Evolutionary conservation across 2,888 invertebrate genomes (phyloP).

Genomic region (Tipula vernalis): DNA sequence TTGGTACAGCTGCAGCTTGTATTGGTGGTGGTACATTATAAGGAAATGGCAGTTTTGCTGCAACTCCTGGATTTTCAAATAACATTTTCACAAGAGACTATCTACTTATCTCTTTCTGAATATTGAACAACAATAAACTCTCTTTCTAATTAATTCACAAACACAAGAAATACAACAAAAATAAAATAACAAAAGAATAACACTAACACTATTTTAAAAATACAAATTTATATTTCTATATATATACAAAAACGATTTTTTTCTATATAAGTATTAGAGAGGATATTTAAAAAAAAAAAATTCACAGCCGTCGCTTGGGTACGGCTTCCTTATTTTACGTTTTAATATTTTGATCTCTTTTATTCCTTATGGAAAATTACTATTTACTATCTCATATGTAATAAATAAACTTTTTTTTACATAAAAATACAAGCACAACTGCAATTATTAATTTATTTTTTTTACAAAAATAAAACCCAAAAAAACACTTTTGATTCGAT

Average conservation of each 20-base stretch:
- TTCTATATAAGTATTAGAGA: background rate
- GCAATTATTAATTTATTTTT: background rate
- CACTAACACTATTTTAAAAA: background rate
- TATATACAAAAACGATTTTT: background rate
- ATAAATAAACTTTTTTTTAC: background rate
- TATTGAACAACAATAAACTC: background rate
- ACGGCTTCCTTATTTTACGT: background rate
- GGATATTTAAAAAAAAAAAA: background rate
- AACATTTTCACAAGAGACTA: constrained; percentile 37
- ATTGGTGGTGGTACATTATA: constrained; percentile 62
- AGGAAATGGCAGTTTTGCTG: constrained; percentile 51
- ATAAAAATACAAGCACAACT: background rate
- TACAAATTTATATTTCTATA: background rate
- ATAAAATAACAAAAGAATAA: background rate
- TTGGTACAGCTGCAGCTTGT: constrained; percentile 34
- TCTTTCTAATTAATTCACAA: background rate
- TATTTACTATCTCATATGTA: background rate
- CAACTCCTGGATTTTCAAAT: constrained; percentile 55
- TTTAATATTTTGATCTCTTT: background rate
- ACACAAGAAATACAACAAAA: background rate
- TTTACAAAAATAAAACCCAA: background rate
- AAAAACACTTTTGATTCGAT: background rate
- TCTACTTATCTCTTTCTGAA: background rate
- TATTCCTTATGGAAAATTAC: background rate
- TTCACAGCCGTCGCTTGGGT: constrained; percentile 4